Conservation (phyloP, 2,888 invertebrate genomes). For the Chaitophorus viminalis region DNA sequence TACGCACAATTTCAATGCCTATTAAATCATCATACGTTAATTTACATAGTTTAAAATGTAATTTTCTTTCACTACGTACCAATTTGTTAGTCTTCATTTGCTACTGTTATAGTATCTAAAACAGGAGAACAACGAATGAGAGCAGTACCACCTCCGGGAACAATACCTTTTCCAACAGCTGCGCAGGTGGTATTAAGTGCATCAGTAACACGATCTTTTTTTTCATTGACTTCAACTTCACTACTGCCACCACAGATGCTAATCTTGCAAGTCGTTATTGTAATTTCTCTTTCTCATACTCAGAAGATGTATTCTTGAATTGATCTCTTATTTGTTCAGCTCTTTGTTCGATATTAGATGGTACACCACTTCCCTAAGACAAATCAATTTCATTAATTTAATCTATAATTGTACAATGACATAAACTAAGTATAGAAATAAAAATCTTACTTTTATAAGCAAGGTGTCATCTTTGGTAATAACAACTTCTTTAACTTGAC, state of each 20-base stretch:
- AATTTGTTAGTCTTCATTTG: conserved; percentile 82
- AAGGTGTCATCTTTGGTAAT: conserved; percentile 96
- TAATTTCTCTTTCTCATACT: conserved; percentile 95
- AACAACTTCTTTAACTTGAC: conserved; percentile 88
- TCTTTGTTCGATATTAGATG: conserved; percentile 82
- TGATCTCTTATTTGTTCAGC: conserved; percentile 88
- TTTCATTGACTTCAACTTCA: conserved; percentile 93
- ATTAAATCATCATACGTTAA: conserved; percentile 29
- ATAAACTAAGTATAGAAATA: neutral
- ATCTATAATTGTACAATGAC: neutral
- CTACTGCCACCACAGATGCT: conserved; percentile 92
- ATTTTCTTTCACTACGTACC: conserved; percentile 67
- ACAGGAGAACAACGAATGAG: conserved; percentile 83
- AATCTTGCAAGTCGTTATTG: conserved; percentile 91
- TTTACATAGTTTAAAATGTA: neutral
- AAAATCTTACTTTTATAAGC: conserved; percentile 74
- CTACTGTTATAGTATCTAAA: conserved; percentile 74
- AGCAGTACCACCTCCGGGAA: conserved; percentile 94
- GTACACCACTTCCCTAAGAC: conserved; percentile 81
- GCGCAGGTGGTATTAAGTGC: conserved; percentile 94
- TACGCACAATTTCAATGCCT: conserved; percentile 87
- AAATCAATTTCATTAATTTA: neutral
- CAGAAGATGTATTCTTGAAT: conserved; percentile 87
- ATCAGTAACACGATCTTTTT: conserved; percentile 95
- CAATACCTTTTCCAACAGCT: conserved; percentile 96